Conservation (phyloP, 2,888 invertebrate species). For the Cancer borealis region DNA sequence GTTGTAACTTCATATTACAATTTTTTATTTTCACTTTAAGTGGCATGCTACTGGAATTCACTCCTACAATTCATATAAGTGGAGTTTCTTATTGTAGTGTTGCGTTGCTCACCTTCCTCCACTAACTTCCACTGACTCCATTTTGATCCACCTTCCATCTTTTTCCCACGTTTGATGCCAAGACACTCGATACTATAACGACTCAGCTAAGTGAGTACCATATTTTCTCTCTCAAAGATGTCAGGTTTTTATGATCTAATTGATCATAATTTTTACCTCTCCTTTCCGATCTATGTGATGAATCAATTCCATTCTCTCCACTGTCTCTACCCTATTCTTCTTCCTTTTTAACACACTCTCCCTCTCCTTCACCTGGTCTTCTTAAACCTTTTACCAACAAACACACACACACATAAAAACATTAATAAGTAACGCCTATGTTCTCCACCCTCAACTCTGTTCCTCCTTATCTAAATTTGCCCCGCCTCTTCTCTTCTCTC, state of each 20-base stretch:
- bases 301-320: no score
- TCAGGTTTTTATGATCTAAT: neutral
- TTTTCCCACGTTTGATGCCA: neutral
- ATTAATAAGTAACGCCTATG: no score
- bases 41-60: no score
- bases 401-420: no score
- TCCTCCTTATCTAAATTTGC: neutral
- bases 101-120: neutral
- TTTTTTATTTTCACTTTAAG: no score
- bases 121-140: neutral
- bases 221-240: neutral
- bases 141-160: neutral
- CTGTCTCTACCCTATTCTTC: no score
- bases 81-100: neutral
- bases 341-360: no score
- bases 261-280: neutral
- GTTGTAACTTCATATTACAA: neutral
- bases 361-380: neutral
- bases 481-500: neutral
- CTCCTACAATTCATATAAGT: no score
- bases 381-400: neutral
- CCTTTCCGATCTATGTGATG: no score
- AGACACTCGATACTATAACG: neutral
- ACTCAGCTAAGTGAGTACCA: neutral
- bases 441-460: constrained; percentile 14